Evolutionary conservation across 2,888 invertebrate species (phyloP), one percentile per base, ranked within the genome.

Genomic region (Meganola albula): DNA sequence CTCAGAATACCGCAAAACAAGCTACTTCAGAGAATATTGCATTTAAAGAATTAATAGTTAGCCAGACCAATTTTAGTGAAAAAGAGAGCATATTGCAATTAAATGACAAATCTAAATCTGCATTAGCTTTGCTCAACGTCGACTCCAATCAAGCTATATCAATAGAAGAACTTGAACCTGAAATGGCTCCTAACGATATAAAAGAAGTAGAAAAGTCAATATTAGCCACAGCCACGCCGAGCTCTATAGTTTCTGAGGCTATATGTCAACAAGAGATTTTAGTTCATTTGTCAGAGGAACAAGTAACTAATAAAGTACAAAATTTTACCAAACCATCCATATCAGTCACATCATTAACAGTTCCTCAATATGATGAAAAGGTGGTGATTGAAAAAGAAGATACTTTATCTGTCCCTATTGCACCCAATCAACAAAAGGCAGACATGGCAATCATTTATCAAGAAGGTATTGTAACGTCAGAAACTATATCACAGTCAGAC

Each of bases 331-430:
- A 88, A 9, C 84, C 83, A 30, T 58, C 70, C 27, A 68, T 88
- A 21, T 60, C 66, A 31, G 69, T 84, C 37, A 65, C 86, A 12
- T 74, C 88, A 8, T 78, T 90, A 27, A 86, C 88, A 61, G 88
- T 86, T 37, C 76, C 91, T 22, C 79, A 88, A 48, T 87, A 78
- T 44, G 86, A 85, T 38, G 89, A 90, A 74, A 78, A 87, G 27
- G 44, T 88, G 12, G 59, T 79, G 3, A 80, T 87, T 22, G 92
- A 92, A 69, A 87, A 82, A 46, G 92, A 92, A 74, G 70, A 76
- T 20, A 51, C 60, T 22, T 74, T 89, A 33, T 48, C 55, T 16
- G 55, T 76, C 37, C 35, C 54, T 20, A 40, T 43, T n/a, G 52
- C 58, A 37, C 88, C 89, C 10, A 79, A 84, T 24, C 44, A 65